Percentiles rank a stretch among this genome's conserved stretches.
Evolutionary conservation across 1,140 invertebrate species (phyloP).

Genomic region (Aphis gossypii): DNA sequence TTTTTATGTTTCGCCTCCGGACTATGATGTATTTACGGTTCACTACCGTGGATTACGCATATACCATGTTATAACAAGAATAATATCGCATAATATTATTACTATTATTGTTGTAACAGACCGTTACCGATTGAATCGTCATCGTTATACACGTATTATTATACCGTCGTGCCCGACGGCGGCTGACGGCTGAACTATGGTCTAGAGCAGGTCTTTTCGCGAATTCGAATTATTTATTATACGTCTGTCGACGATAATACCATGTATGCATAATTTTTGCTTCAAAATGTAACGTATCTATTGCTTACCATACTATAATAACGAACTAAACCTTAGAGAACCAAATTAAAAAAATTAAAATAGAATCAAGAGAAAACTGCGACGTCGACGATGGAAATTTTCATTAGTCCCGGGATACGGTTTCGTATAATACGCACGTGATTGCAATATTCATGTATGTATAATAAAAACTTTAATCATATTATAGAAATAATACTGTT

Average conservation of each 20-base stretch:
- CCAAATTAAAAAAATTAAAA: not conserved
- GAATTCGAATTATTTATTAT: constrained; percentile 1
- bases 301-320: not conserved
- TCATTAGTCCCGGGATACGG: not conserved
- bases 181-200: too few species aligned
- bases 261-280: not conserved
- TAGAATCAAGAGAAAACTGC: not conserved
- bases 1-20: constrained; percentile 15
- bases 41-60: not conserved
- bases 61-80: not conserved
- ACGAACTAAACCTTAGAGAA: not conserved
- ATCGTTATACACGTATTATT: not conserved
- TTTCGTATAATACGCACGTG: not conserved
- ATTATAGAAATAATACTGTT: not conserved
- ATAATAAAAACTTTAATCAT: not conserved
- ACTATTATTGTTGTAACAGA: not conserved
- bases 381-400: not conserved
- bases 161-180: not conserved
- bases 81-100: constrained; percentile 1
- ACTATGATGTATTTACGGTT: not conserved
- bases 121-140: constrained; percentile 23
- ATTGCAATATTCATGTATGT: not conserved
- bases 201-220: not conserved
- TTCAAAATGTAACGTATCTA: not conserved
- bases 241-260: not conserved